Evolutionary conservation across 2,797 vertebrate species (phyloP).

Genomic region (Cuniculus paca): DNA sequence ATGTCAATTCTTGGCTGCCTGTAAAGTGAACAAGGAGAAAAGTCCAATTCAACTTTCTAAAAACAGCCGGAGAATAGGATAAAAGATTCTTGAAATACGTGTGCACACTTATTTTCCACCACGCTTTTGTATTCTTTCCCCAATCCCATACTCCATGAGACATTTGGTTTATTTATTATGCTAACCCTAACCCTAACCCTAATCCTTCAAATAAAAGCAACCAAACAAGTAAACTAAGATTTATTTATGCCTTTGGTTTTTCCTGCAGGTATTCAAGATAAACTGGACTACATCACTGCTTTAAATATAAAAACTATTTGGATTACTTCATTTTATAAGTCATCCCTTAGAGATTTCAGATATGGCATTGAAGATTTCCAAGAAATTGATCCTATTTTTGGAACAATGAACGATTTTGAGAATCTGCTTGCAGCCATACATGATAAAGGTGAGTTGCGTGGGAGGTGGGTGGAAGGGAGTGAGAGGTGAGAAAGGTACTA

Average conservation of each 20-base stretch:
- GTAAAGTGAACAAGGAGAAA: not conserved
- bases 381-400: conserved; percentile 95
- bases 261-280: conserved; percentile 93
- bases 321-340: conserved; percentile 96
- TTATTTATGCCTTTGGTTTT: conserved; percentile 50
- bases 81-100: not conserved
- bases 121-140: accelerated
- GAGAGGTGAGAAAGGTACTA: not conserved
- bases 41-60: not conserved
- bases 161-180: not conserved
- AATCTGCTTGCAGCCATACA: conserved; percentile 94
- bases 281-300: conserved; percentile 93
- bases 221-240: not conserved
- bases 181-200: too few species aligned
- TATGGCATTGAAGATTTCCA: conserved; percentile 96
- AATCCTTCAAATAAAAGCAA: not conserved
- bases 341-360: conserved; percentile 94
- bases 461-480: not conserved
- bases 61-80: not conserved
- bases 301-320: conserved; percentile 96
- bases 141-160: accelerated
- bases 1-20: not conserved
- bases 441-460: conserved; percentile 90
- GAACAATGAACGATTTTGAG: conserved; percentile 97
- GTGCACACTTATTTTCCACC: too few species aligned